Evolutionary conservation across 2,888 invertebrate genomes (phyloP), one percentile per base, ranked within the genome.

Genomic region (Ellobium chinense): DNA sequence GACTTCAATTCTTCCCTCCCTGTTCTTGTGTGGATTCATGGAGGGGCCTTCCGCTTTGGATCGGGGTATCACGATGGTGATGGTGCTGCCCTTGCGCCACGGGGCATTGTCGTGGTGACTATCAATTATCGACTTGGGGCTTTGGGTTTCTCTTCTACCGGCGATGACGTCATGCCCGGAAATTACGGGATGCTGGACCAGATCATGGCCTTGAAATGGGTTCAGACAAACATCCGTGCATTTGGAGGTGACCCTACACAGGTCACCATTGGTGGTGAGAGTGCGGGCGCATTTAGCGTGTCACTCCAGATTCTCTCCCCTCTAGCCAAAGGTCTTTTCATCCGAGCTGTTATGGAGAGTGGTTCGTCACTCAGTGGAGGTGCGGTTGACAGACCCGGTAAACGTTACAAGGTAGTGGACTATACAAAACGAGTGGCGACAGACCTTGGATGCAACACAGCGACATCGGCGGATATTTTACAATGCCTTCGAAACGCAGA

Each of bases 131-230:
- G 68, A 9, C 56, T 70, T n/a, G 70, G 70, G 9, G 5, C 34
- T 34, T 24, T 58, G 21, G 70, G 70, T 9, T 70, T 77, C n/a
- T 18, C 62, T 27, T 68, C 68, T 37, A 77, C 77, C 9, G 77
- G 68, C 2, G 77, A 77, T 58, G 68, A 68, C 54, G 37, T 68
- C 37, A 77, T 77, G 77, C 77, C 77, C 9, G 68, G 77, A 60
- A 77, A 77, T 68, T 77, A 77, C 37, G 77, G 77, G 37, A 68
- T 77, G 77, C 36, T 77, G 24, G 77, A 77, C 29, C 73, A 73
- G 62, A 36, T 73, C n/a, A n/a, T 73, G 14, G 73, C 73, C 1
- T 29, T 73, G 36, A 73, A 60, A 29, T 73, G 73, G 73, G 73
- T 73, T 7, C 60, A 73, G 37, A 58, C 60, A 36, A 24, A 73